Percentiles rank a stretch among this genome's conserved stretches.
Conservation (phyloP, 2,888 invertebrate genomes). For the Idaea biselata region DNA sequence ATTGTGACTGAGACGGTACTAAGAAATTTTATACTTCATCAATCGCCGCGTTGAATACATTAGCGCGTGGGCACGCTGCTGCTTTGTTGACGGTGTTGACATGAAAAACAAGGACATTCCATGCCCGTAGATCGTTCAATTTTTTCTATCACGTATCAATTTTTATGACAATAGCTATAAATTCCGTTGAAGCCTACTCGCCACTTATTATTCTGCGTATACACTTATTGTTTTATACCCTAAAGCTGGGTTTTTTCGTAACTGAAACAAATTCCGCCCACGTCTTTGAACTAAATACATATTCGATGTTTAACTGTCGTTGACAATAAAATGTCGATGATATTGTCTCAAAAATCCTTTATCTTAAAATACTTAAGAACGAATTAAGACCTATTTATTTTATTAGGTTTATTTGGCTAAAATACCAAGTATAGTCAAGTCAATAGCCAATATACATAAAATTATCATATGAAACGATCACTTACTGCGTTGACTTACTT, state of each 20-base stretch:
- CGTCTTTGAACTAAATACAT: slow-evolving; percentile 36
- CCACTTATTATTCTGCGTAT: slow-evolving; percentile 23
- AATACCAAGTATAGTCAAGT: too few species aligned
- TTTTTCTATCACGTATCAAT: slow-evolving; percentile 57
- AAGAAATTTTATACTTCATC: slow-evolving; percentile 81
- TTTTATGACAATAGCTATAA: slow-evolving; percentile 52
- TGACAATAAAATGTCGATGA: slow-evolving; percentile 14
- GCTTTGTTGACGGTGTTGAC: slow-evolving; percentile 66
- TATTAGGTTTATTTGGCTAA: too few species aligned
- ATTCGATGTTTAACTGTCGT: slow-evolving; percentile 15
- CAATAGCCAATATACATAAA: too few species aligned
- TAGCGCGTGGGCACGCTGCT: slow-evolving; percentile 70
- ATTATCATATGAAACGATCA: too few species aligned
- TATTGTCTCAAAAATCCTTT: slow-evolving; percentile 9
- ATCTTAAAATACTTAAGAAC: too few species aligned
- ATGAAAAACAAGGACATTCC: slow-evolving; percentile 42
- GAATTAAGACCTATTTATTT: too few species aligned
- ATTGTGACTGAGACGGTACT: slow-evolving; percentile 81
- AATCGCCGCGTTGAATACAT: slow-evolving; percentile 79
- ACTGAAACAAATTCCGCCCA: slow-evolving; percentile 40
- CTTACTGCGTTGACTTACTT: too few species aligned
- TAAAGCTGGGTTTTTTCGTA: slow-evolving; percentile 38
- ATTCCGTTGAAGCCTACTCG: slow-evolving; percentile 34
- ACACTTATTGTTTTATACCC: slow-evolving; percentile 39
- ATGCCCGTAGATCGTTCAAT: slow-evolving; percentile 36